phyloP scores from a whole-genome alignment of 1,140 invertebrate genomes.

The Pararge aegeria region DNA sequence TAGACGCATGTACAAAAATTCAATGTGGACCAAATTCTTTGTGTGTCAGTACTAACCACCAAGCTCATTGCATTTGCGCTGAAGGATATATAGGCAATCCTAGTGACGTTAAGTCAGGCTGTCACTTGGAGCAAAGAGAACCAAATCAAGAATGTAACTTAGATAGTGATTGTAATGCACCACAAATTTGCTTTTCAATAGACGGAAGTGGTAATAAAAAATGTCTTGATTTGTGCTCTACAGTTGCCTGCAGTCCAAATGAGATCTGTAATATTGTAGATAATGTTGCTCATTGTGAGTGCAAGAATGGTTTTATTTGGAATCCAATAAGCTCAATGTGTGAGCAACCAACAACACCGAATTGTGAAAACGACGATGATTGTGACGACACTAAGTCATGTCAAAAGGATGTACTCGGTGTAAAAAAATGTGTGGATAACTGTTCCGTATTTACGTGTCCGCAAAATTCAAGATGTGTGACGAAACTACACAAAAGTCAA shows the following conservation, averaged over 20 bases:
- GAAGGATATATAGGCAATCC: constrained; percentile 90
- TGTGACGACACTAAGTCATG: constrained; percentile 86
- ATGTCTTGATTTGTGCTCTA: constrained; percentile 89
- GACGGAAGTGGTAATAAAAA: constrained; percentile 82
- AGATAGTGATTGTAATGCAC: constrained; percentile 85
- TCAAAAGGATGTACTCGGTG: constrained; percentile 89
- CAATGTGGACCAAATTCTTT: constrained; percentile 95
- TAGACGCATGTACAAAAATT: constrained; percentile 91
- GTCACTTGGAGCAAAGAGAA: constrained; percentile 83
- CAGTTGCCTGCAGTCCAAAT: constrained; percentile 88
- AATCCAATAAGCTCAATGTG: constrained; percentile 89
- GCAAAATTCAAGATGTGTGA: constrained; percentile 89
- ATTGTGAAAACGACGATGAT: constrained; percentile 86
- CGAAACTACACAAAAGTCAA: constrained; percentile 85
- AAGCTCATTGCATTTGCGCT: constrained; percentile 91
- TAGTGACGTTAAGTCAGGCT: constrained; percentile 87
- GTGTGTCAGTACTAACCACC: constrained; percentile 90
- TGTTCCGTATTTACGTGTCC: constrained; percentile 91
- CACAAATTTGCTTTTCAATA: constrained; percentile 81
- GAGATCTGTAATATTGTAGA: constrained; percentile 87
- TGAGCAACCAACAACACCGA: constrained; percentile 91
- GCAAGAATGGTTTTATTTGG: constrained; percentile 88
- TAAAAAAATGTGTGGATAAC: constrained; percentile 89
- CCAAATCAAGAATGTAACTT: constrained; percentile 82
- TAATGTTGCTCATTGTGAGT: constrained; percentile 87